Evolutionary conservation across 1,140 invertebrate genomes (phyloP).

Genomic region (Drosophila baimaii): DNA sequence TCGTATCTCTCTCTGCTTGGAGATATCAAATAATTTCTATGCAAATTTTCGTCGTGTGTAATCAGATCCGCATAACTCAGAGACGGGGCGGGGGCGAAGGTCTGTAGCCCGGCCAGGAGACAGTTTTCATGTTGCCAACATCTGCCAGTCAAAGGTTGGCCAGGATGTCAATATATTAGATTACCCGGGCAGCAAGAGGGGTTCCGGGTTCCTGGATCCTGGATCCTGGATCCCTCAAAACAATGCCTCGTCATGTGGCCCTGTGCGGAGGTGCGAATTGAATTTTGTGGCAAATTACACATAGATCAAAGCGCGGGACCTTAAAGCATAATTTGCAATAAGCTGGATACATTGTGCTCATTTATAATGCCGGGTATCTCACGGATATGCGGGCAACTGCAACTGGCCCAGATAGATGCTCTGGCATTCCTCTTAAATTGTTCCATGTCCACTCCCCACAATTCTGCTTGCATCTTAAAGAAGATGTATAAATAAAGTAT

Average conservation of each 20-base stretch:
- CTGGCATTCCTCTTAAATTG: conserved; percentile 39
- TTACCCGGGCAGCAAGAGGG: no score
- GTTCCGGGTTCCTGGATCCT: no score
- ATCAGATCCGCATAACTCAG: conserved; percentile 68
- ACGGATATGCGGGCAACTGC: conserved; percentile 6
- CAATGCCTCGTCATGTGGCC: conserved; percentile 15
- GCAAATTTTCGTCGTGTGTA: conserved; percentile 72
- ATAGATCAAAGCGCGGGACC: conserved; percentile 43
- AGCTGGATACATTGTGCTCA: conserved; percentile 32
- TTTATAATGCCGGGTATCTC: conserved; percentile 21
- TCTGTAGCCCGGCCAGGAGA: conserved; percentile 22
- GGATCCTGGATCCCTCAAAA: not conserved
- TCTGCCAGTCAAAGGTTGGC: conserved; percentile 56
- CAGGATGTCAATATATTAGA: conserved; percentile 62
- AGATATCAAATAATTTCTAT: conserved; percentile 79
- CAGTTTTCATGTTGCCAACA: conserved; percentile 67
- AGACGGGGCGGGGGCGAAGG: not conserved
- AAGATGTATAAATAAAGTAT: conserved; percentile 55
- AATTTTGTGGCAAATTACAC: conserved; percentile 41
- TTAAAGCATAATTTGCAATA: conserved; percentile 36
- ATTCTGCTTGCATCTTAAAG: conserved; percentile 52
- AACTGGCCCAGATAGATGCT: conserved; percentile 29
- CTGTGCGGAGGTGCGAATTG: conserved; percentile 37
- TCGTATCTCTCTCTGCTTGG: no score
- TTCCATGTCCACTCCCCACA: conserved; percentile 35